Evolutionary conservation across 2,113 vertebrate species (phyloP), one percentile per base, ranked within the genome.

Genomic region (Opisthocomus hoazin): DNA sequence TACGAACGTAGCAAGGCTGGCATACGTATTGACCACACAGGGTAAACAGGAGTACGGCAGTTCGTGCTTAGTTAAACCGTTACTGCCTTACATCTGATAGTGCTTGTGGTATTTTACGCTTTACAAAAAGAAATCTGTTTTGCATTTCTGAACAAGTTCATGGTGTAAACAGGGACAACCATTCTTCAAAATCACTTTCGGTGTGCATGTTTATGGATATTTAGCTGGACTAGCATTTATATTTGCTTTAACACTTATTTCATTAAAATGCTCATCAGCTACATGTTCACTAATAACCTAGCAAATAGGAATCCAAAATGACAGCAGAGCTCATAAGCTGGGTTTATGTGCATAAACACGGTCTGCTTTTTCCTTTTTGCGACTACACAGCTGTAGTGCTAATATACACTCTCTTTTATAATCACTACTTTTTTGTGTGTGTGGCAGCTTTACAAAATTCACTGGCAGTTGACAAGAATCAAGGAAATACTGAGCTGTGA

Each of bases 401-500:
- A 93, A 91, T 60, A 93, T 1, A 82, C 24, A 70, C 16, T n/a
- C 30, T 83, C 51, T 93, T 30, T 56, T 60, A 73, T 4, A 85
- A 64, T 24, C n/a, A 51, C 16, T 57, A 81, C 22, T 61, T 70
- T 82, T 51, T 66, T 20, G n/a, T 36, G 19, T 23, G 15, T 48
- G 30, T 56, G 54, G 22, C 32, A 91, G 78, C 57, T 69, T 80
- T 9, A 82, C 29, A 95, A 87, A 75, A 71, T 78, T 57, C 85
- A 69, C 57, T 57, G 85, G 82, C 89, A 91, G 79, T 48, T 94
- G 53, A 79, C 46, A 30, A 92, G 58, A 88, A 66, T 37, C 58
- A 92, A 92, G 30, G 66, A 87, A 92, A 89, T 73, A 43, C 27
- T 92, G 85, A 95, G 45, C 84, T 93, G 64, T 23, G 50, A 88